Base-by-base conservation (phyloP, 2,888 invertebrate genomes). In the Copidosoma aretas region DNA sequence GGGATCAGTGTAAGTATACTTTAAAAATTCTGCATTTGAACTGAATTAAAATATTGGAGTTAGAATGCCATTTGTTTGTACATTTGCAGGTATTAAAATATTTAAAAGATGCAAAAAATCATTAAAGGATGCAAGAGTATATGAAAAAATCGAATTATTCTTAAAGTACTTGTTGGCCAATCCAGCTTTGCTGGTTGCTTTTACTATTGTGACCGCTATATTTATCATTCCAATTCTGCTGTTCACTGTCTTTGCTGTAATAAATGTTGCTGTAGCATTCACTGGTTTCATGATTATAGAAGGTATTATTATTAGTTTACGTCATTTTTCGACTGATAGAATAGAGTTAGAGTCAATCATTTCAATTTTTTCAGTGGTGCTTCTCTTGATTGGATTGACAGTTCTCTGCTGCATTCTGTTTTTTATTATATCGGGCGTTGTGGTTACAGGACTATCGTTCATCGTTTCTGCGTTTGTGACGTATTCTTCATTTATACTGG, bases 231-330 rank as follows among this genome's bases (percentile, higher is more conserved):
- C 75, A n/a, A 65, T 76, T 56, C 21, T 76, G 10, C 52, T 74
- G 3, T 73, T 76, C 43, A 72, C 73, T 58, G 54, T 73, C 24
- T 75, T 75, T 71, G 72, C 73, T 22, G 54, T 75, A 49, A 64
- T 72, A n/a, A 75, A 75, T 59, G 67, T 74, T 49, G 65, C 67
- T 49, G 71, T 77, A 64, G 73, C 73, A 60, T 73, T 78, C 64
- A 63, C 71, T 58, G 64, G 73, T 57, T 77, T 77, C 56, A 67
- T 76, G 22, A 67, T 76, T 46, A 66, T 77, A 61, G 75, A 76
- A 77, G 76, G 77, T 77, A 73, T 69, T 32, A 41, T 51, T 43
- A 21, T 60, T 19, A 52, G 24, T 57, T 56, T 0, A 56, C 25
- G n/a, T 52, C 43, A 52, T 21, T 25, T 58, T n/a, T 10, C 8